These are phyloP conservation scores for Cinara cedri DNA, from an alignment of 2,888 invertebrate species.

Conservation along the genomic window DNA sequence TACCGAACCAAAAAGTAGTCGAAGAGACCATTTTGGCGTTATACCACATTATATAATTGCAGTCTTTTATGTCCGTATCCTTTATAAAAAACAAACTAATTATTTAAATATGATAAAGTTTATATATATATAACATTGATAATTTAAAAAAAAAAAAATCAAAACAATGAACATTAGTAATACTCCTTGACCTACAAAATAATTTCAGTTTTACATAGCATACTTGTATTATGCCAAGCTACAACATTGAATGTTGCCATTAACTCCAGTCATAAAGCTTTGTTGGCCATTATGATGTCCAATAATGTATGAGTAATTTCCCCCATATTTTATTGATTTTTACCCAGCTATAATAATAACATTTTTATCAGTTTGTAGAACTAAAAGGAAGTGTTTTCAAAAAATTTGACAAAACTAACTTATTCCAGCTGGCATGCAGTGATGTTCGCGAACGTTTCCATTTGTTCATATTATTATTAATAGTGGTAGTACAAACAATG, in stretches of 20 bases:
- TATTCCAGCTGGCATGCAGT: conserved; percentile 96
- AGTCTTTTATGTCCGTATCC: conserved; percentile 92
- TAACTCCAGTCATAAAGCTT: conserved; percentile 96
- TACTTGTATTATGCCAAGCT: conserved; percentile 91
- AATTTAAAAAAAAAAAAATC: not conserved
- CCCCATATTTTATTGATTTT: conserved; percentile 26
- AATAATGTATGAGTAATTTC: conserved; percentile 81
- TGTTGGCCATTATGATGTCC: conserved; percentile 99
- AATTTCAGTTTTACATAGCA: conserved; percentile 76
- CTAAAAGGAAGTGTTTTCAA: conserved; percentile 98
- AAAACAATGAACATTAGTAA: not conserved
- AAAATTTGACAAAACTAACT: conserved; percentile 97
- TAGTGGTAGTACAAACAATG: conserved; percentile 97
- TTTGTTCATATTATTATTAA: conserved; percentile 84
- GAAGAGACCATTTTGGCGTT: conserved; percentile 83
- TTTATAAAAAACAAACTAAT: conserved; percentile 64
- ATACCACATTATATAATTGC: conserved; percentile 91
- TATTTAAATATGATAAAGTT: not conserved
- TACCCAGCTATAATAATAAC: not conserved
- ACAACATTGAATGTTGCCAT: conserved; percentile 98
- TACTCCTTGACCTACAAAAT: conserved; percentile 19
- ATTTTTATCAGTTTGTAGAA: conserved; percentile 88
- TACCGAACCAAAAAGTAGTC: conserved; percentile 86
- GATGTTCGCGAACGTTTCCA: conserved; percentile 97
- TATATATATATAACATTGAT: too few species aligned